These are phyloP conservation scores for Proterorhinus semilunaris DNA, from an alignment of 2,113 vertebrate species.

Conservation along the genomic window DNA sequence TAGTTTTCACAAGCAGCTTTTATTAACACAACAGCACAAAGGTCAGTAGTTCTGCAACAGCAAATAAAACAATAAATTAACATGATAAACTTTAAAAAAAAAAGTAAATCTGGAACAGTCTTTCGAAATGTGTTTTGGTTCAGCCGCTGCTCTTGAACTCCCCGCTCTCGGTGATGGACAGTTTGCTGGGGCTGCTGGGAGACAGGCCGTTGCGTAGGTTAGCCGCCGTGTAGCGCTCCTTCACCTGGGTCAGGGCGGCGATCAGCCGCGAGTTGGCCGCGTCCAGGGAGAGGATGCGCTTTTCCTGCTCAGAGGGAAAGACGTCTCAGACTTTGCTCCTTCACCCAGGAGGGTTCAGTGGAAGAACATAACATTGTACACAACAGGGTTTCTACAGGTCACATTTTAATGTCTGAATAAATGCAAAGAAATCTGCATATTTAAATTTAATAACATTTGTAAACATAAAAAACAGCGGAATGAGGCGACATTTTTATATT, in stretches of 20 bases:
- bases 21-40: constrained; percentile 44
- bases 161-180: constrained; percentile 98
- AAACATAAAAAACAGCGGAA: no score
- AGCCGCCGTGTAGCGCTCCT: constrained; percentile 91
- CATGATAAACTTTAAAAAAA: constrained; percentile 24
- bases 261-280: constrained; percentile 92
- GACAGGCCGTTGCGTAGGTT: constrained; percentile 88
- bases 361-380: no score
- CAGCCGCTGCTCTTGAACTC: constrained; percentile 99
- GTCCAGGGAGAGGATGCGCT: constrained; percentile 91
- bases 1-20: constrained; percentile 36
- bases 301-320: constrained; percentile 83
- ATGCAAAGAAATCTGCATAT: no score
- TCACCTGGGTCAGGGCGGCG: constrained; percentile 93
- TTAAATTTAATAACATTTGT: no score
- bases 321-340: not conserved
- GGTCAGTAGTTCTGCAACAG: constrained; percentile 61
- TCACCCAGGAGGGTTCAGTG: no score
- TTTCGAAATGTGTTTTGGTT: constrained; percentile 59
- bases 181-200: constrained; percentile 91
- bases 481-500: no score
- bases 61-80: constrained; percentile 63
- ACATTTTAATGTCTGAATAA: no score
- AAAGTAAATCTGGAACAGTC: constrained; percentile 46
- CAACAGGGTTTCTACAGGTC: no score